Conservation (phyloP, 2,888 invertebrate species). For the Cordilura impudica region DNA sequence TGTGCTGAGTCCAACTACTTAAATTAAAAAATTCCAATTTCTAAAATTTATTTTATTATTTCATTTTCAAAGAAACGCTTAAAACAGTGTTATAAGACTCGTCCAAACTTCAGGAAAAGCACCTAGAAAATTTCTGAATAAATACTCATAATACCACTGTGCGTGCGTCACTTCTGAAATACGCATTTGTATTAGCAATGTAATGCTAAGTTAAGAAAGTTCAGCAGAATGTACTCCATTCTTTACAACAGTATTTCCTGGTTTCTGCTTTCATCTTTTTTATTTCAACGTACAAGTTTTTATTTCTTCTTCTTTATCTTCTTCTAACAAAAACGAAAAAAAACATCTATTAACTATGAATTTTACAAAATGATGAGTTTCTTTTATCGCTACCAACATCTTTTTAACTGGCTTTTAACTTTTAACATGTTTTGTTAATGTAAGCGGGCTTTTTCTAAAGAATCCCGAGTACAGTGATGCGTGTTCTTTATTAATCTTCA, state of each 20-base stretch:
- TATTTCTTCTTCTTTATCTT: not conserved
- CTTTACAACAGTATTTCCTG: slow-evolving; percentile 50
- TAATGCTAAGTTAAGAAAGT: slow-evolving; percentile 4
- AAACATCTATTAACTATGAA: slow-evolving; percentile 31
- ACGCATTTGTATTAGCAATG: slow-evolving; percentile 43
- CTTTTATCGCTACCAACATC: slow-evolving; percentile 17
- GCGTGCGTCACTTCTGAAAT: slow-evolving; percentile 31
- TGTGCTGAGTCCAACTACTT: too few species aligned
- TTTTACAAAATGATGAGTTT: slow-evolving; percentile 25
- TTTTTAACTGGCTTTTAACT: slow-evolving; percentile 12
- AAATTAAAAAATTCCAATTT: too few species aligned
- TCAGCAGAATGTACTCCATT: slow-evolving; percentile 34
- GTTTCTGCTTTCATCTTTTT: slow-evolving; percentile 46
- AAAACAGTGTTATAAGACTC: too few species aligned
- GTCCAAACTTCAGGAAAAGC: too few species aligned
- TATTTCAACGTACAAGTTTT: not conserved
- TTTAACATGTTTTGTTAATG: slow-evolving; percentile 40
- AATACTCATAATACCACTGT: slow-evolving; percentile 33
- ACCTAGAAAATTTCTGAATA: too few species aligned
- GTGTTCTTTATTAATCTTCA: slow-evolving; percentile 43
- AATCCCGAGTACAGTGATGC: slow-evolving; percentile 23
- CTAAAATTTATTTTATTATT: too few species aligned
- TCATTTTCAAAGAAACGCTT: too few species aligned
- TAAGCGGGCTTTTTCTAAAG: slow-evolving; percentile 51
- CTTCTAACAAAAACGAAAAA: slow-evolving; percentile 16